Evolutionary conservation across 2,888 invertebrate genomes (phyloP).

Genomic region (Galerucella nymphaeae): DNA sequence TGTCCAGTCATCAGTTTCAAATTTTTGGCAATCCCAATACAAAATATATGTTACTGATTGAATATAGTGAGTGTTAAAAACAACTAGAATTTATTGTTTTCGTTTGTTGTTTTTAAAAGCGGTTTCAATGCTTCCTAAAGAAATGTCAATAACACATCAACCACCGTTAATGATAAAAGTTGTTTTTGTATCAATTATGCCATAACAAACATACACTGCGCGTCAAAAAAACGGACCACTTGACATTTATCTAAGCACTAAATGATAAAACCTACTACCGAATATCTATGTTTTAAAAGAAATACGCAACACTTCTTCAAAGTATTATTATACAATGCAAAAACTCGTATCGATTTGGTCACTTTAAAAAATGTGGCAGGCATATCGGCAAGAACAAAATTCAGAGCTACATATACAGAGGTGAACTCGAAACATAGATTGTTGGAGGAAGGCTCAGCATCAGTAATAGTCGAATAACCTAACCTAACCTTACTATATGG

Average conservation of each 20-base stretch:
- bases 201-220: not conserved
- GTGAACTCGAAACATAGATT: not conserved
- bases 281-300: slow-evolving; percentile 20
- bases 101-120: not conserved
- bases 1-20: slow-evolving; percentile 48
- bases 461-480: too few species aligned
- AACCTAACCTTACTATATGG: too few species aligned
- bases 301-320: slow-evolving; percentile 37
- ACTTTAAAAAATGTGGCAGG: slow-evolving; percentile 43
- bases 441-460: not conserved
- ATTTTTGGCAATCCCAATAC: slow-evolving; percentile 36
- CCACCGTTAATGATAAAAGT: not conserved
- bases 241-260: not conserved
- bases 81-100: not conserved
- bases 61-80: too few species aligned
- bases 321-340: slow-evolving; percentile 34
- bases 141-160: not conserved
- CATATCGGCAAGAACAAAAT: slow-evolving; percentile 22
- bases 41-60: not conserved
- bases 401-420: not conserved
- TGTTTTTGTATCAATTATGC: not conserved
- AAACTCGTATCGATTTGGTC: slow-evolving; percentile 35
- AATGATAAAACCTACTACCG: not conserved
- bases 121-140: not conserved
- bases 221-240: too few species aligned